Evolutionary conservation across 2,888 invertebrate species (phyloP).

Genomic region (Geotrupes spiniger): DNA sequence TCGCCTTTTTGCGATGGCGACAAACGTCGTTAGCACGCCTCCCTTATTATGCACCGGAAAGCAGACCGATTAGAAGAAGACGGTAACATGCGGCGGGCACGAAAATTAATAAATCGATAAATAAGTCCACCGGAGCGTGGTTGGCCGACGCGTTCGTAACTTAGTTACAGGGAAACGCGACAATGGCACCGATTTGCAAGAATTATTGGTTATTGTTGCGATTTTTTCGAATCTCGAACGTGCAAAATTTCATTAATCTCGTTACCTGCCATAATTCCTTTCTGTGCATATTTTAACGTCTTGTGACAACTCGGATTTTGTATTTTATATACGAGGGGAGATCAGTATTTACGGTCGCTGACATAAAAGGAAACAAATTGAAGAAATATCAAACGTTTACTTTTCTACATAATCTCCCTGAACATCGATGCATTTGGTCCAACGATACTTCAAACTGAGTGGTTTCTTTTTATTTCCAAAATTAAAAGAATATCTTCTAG

Average conservation of each 20-base stretch:
- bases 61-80: conserved; percentile 1
- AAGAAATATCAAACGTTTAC: no score
- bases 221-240: conserved; percentile 4
- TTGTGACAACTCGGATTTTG: no score
- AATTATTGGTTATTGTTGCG: conserved; percentile 3
- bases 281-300: no score
- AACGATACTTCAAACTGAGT: no score
- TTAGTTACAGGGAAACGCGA: background rate
- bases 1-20: conserved; percentile 3
- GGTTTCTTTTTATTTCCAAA: no score
- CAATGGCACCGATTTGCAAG: background rate
- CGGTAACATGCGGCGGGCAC: background rate
- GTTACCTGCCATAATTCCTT: no score
- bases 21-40: background rate
- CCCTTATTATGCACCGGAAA: background rate
- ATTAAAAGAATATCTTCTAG: no score
- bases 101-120: conserved; percentile 7
- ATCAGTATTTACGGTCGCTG: no score
- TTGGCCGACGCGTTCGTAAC: background rate
- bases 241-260: conserved; percentile 4
- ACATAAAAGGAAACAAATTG: no score
- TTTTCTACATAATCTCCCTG: no score
- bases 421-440: no score
- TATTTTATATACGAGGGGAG: no score
- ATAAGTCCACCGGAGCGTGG: conserved; percentile 3